Evolutionary conservation across 2,888 invertebrate species (phyloP).

Genomic region (Rhaphigaster nebulosa): DNA sequence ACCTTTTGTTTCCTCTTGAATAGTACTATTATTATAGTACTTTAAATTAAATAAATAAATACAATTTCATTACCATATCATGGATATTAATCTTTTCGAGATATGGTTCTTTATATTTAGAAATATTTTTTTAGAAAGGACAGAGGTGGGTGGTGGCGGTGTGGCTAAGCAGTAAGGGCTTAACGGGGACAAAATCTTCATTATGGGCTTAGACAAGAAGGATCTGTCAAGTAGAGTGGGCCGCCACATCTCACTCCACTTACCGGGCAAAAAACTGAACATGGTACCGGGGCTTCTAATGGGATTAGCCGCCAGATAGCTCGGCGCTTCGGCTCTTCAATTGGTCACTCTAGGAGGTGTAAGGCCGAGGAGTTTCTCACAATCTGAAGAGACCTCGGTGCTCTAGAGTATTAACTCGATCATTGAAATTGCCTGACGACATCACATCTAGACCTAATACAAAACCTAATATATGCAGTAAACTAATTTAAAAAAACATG

Average conservation of each 20-base stretch:
- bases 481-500: too few species aligned
- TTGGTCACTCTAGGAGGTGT: background rate
- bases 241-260: conserved; percentile 17
- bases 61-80: background rate
- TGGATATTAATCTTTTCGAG: background rate
- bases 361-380: background rate
- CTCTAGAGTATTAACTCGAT: too few species aligned
- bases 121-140: background rate
- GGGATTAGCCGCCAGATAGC: conserved; percentile 11
- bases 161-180: conserved; percentile 12
- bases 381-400: background rate
- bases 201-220: conserved; percentile 47
- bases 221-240: conserved; percentile 5
- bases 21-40: too few species aligned
- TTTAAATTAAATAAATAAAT: background rate
- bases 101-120: background rate
- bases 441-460: too few species aligned
- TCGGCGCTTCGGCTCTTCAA: background rate
- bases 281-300: conserved; percentile 34
- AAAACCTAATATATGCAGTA: too few species aligned
- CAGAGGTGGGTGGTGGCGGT: background rate
- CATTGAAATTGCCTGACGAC: too few species aligned
- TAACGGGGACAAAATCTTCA: conserved; percentile 53
- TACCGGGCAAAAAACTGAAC: conserved; percentile 9
- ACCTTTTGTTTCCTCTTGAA: too few species aligned